These are phyloP conservation scores for Gambusia affinis DNA, from an alignment of 2,113 vertebrate genomes.

Conservation along the genomic window DNA sequence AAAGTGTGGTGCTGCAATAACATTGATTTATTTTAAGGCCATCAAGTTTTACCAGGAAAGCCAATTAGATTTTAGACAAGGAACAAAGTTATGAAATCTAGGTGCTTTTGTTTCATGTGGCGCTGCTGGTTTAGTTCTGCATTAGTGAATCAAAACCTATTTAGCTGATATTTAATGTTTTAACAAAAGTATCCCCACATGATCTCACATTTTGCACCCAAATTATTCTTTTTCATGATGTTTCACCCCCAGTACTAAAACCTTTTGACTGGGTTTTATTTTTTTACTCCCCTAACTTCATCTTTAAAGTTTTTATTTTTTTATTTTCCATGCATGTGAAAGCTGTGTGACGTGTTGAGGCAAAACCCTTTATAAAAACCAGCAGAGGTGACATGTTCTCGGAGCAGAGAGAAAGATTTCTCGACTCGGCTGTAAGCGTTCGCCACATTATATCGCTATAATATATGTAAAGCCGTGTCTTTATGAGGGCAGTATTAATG, in stretches of 20 bases:
- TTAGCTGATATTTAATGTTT: slow-evolving; percentile 46
- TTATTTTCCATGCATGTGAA: slow-evolving; percentile 55
- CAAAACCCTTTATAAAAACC: slow-evolving; percentile 67
- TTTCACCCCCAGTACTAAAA: slow-evolving; percentile 62
- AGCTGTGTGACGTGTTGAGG: slow-evolving; percentile 57
- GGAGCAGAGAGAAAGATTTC: slow-evolving; percentile 57
- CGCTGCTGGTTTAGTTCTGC: neutral
- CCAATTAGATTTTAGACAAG: neutral
- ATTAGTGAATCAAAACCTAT: slow-evolving; percentile 45
- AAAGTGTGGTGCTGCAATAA: too few relatives aligned
- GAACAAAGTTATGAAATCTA: slow-evolving; percentile 1
- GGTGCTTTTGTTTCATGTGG: too few relatives aligned
- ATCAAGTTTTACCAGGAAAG: too few relatives aligned
- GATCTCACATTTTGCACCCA: slow-evolving; percentile 45
- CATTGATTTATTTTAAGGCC: too few relatives aligned
- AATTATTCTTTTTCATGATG: slow-evolving; percentile 49
- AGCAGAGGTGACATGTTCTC: slow-evolving; percentile 74
- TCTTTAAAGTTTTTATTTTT: slow-evolving; percentile 52
- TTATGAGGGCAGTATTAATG: slow-evolving; percentile 80
- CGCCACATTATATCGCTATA: slow-evolving; percentile 72
- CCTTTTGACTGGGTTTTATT: slow-evolving; percentile 39
- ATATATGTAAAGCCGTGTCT: slow-evolving; percentile 83
- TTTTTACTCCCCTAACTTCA: slow-evolving; percentile 59
- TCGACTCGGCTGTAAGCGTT: slow-evolving; percentile 66
- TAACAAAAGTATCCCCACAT: slow-evolving; percentile 38